phyloP scores from a whole-genome alignment of 2,113 vertebrate species.

The Tachysurus vachellii region DNA sequence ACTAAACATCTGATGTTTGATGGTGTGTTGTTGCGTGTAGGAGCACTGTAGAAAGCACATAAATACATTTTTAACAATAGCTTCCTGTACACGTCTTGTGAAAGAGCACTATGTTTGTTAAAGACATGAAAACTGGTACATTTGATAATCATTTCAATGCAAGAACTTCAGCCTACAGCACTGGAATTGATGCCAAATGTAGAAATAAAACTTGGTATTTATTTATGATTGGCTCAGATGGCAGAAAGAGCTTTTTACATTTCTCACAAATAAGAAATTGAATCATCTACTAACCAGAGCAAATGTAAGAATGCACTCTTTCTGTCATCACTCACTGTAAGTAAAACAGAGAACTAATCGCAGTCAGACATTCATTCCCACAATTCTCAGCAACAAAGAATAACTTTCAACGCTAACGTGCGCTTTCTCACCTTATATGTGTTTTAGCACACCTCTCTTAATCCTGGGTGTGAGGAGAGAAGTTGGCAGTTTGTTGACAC shows the following conservation, averaged over 20 bases:
- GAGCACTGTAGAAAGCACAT: neutral
- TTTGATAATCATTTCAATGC: neutral
- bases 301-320: neutral
- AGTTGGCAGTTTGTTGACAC: neutral
- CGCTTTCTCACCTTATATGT: neutral
- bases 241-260: neutral
- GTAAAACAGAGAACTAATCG: constrained; percentile 33
- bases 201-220: neutral
- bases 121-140: neutral
- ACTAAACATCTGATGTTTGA: constrained; percentile 15
- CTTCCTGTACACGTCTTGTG: neutral
- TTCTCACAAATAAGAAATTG: neutral
- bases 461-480: constrained; percentile 21
- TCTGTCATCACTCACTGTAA: constrained; percentile 20
- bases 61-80: neutral
- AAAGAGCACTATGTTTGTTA: neutral
- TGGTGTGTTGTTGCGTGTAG: neutral
- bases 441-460: constrained; percentile 7
- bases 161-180: neutral
- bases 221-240: neutral
- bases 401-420: neutral
- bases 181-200: neutral
- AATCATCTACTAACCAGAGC: neutral
- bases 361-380: constrained; percentile 18
- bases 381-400: constrained; percentile 4